These are phyloP conservation scores for Tokudaia muenninki DNA, from an alignment of 2,797 vertebrate genomes.

Conservation along the genomic window DNA sequence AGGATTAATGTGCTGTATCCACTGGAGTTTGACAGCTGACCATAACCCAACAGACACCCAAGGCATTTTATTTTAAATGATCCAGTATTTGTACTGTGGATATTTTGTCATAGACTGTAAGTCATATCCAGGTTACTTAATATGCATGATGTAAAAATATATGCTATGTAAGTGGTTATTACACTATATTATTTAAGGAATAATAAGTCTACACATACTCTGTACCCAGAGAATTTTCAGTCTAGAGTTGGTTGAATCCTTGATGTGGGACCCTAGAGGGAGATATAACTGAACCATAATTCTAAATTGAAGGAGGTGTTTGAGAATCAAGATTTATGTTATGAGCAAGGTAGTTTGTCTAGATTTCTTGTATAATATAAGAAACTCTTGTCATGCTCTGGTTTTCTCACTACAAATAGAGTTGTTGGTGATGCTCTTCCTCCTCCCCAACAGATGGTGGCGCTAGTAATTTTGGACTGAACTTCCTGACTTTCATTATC, in stretches of 20 bases:
- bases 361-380: background rate
- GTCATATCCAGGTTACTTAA: background rate
- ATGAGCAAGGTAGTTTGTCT: background rate
- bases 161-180: background rate
- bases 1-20: background rate
- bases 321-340: slow-evolving; percentile 33
- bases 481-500: slow-evolving; percentile 99
- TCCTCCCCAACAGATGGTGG: slow-evolving; percentile 93
- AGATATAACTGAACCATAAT: background rate
- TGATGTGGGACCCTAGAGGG: too few species aligned
- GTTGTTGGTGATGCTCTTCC: slow-evolving; percentile 61
- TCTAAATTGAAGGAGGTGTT: background rate
- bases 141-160: background rate
- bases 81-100: background rate
- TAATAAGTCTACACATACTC: background rate
- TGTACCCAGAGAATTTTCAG: background rate
- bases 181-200: background rate
- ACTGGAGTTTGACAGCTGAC: background rate
- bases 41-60: background rate
- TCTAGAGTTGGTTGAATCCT: background rate
- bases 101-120: background rate
- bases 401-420: background rate
- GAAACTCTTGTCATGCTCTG: background rate
- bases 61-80: background rate
- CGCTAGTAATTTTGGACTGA: slow-evolving; percentile 98